Percentiles rank a stretch among this genome's conserved stretches.
These are phyloP conservation scores for Hydroisotoma schaefferi DNA, from an alignment of 2,888 invertebrate species.

Conservation along the genomic window DNA sequence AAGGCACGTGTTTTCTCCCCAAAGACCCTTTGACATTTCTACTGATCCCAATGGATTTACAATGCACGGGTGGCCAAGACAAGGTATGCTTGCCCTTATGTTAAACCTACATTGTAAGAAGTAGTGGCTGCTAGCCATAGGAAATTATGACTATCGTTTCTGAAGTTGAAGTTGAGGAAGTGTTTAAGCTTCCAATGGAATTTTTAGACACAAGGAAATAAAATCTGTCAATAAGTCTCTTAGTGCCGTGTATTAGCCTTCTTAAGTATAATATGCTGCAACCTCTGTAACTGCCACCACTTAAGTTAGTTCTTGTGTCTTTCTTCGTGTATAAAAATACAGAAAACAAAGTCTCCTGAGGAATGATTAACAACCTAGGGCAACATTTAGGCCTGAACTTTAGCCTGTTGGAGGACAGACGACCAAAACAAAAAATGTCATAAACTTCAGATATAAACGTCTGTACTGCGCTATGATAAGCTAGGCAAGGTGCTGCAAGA, in stretches of 20 bases:
- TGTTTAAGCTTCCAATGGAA: background rate
- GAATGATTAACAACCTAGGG: background rate
- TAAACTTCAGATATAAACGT: too few species aligned
- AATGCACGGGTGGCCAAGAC: constrained; percentile 47
- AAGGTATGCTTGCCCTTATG: too few species aligned
- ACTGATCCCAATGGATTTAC: constrained; percentile 46
- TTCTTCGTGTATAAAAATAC: too few species aligned
- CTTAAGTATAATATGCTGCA: too few species aligned
- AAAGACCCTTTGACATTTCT: constrained; percentile 34
- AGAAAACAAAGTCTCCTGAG: background rate
- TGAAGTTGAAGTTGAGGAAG: background rate
- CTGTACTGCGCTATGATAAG: too few species aligned
- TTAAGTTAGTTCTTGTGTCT: too few species aligned
- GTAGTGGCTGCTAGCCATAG: too few species aligned
- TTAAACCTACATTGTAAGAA: too few species aligned
- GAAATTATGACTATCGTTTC: too few species aligned
- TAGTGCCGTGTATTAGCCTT: constrained; percentile 13
- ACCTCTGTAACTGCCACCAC: too few species aligned
- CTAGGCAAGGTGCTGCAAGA: too few species aligned
- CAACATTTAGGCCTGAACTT: background rate
- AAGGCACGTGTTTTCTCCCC: constrained; percentile 26
- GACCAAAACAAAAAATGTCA: too few species aligned
- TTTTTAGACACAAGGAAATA: constrained; percentile 26
- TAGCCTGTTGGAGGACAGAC: background rate
- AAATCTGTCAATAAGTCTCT: constrained; percentile 30